Conservation (phyloP, 2,888 invertebrate species). For the Drosophila paracracens region DNA sequence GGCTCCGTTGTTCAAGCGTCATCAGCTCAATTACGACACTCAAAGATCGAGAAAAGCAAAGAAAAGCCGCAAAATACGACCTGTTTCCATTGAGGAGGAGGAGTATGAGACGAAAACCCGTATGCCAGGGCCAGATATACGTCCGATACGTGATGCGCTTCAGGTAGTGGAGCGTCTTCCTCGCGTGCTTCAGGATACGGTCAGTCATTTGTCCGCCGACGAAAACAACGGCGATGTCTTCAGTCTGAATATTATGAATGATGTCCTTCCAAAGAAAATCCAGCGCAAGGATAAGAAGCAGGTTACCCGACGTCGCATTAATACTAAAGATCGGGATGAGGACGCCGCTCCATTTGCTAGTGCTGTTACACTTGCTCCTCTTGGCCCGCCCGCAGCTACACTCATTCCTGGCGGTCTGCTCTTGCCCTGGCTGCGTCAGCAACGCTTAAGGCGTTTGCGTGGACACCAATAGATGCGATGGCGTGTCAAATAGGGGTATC, state of each 20-base stretch:
- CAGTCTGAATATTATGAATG: slow-evolving; percentile 68
- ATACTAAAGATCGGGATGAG: not conserved
- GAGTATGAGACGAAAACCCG: slow-evolving; percentile 7
- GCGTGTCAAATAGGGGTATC: not conserved
- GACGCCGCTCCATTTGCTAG: slow-evolving; percentile 11
- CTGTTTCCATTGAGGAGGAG: slow-evolving; percentile 36
- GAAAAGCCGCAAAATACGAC: slow-evolving; percentile 26
- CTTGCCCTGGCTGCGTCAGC: slow-evolving; percentile 68
- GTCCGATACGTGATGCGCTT: slow-evolving; percentile 64
- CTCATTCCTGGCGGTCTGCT: slow-evolving; percentile 38
- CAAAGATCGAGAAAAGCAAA: slow-evolving; percentile 29
- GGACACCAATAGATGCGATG: slow-evolving; percentile 9
- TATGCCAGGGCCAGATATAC: slow-evolving; percentile 50
- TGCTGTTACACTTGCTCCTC: slow-evolving; percentile 40
- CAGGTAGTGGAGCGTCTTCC: slow-evolving; percentile 71
- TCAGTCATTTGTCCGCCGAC: slow-evolving; percentile 61
- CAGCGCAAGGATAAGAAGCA: slow-evolving; percentile 24
- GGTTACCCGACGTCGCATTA: slow-evolving; percentile 38
- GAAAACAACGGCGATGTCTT: slow-evolving; percentile 60
- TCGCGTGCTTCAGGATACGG: slow-evolving; percentile 69
- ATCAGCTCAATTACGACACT: slow-evolving; percentile 11
- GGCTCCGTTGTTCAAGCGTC: slow-evolving; percentile 52
- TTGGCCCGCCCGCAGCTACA: slow-evolving; percentile 15
- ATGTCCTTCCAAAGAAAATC: slow-evolving; percentile 44
- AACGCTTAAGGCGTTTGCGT: slow-evolving; percentile 50